These are phyloP conservation scores for Xenopus laevis DNA, from an alignment of 2,113 vertebrate species.

Conservation along the genomic window DNA sequence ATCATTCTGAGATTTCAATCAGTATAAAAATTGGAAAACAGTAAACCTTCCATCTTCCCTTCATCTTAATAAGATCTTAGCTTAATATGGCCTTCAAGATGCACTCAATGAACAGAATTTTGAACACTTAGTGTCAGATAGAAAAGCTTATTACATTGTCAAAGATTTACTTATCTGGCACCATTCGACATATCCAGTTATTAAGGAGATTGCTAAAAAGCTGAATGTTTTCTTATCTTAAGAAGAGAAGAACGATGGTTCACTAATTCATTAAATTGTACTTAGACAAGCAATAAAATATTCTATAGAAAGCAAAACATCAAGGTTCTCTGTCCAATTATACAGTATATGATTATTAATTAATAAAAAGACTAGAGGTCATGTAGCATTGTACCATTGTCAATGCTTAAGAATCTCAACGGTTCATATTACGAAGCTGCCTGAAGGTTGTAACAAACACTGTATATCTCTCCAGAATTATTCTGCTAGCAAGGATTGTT, in stretches of 20 bases:
- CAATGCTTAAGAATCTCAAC: too few species aligned
- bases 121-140: not conserved
- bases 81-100: not conserved
- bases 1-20: not conserved
- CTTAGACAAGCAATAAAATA: not conserved
- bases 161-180: not conserved
- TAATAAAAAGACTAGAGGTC: too few species aligned
- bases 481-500: too few species aligned
- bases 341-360: too few species aligned
- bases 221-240: too few species aligned
- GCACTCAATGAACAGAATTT: not conserved
- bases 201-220: not conserved
- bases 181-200: not conserved
- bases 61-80: not conserved
- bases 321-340: too few species aligned
- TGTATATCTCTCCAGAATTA: too few species aligned
- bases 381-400: too few species aligned
- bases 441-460: too few species aligned
- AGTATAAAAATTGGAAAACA: not conserved
- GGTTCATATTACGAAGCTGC: too few species aligned
- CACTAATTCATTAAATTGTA: not conserved
- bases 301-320: too few species aligned
- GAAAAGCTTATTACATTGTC: not conserved
- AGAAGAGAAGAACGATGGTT: not conserved
- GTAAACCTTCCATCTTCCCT: not conserved